Evolutionary conservation across 2,888 invertebrate species (phyloP), one percentile per base, ranked within the genome.

Genomic region (Camponotus fellah): DNA sequence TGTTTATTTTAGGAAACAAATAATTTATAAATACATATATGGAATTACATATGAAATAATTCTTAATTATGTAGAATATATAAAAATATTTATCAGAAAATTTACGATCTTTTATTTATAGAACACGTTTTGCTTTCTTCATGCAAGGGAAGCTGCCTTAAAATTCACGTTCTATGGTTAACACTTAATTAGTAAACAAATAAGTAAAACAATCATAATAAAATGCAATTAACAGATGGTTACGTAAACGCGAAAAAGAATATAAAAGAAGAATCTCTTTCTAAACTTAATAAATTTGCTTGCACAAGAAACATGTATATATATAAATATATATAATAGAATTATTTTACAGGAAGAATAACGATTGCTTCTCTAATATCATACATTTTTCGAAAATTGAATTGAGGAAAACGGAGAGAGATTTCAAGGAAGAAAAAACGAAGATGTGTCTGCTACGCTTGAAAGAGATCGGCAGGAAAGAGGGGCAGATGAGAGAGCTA

Each of bases 401-500:
- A 68, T 85, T 21, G 26, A 34, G 21, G 2, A 37, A 1, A 72
- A 8, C n/a, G 4, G 5, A 71, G 17, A 79, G 4, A 79, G 4
- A 58, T 46, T 69, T 43, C 43, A 10, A 32, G 17, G 10, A 17
- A 26, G 12, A 58, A 72, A 71, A 60, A 60, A 46, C 46, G 26
- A 46, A n/a, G 21, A 14, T 79, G 58, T n/a, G 14, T 32, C 68
- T 49, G 26, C n/a, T 40, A 34, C 6, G 49, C 40, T 72, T 26
- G 72, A 80, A 79, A 69, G 71, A 79, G 72, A 83, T 72, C 68
- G 76, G 76, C 81, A 76, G 69, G 62, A 53, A 66, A 79, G 58
- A 46, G 49, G 74, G 66, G 10, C 26, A 79, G 12, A 72, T 34
- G 89, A 84, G 82, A 75, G 68, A 82, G 87, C 85, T 93, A 93